Percentiles rank a stretch among this genome's conserved stretches.
phyloP scores from a whole-genome alignment of 1,140 invertebrate species.

The Harlomillsia oculata region DNA sequence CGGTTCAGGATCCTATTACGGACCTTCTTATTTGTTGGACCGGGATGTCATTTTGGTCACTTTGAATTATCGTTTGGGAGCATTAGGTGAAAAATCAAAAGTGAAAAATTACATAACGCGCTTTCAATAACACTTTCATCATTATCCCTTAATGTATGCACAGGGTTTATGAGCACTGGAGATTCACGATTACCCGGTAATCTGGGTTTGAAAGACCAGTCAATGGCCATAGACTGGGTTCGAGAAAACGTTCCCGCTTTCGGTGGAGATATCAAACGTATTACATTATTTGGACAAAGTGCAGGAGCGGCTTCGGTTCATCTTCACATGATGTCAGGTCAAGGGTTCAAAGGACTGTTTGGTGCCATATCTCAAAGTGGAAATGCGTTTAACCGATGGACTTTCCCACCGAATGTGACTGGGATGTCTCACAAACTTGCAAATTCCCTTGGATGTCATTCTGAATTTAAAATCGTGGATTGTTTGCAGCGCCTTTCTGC shows the following conservation, averaged over 20 bases:
- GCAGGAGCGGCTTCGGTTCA: neutral
- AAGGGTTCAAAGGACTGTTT: neutral
- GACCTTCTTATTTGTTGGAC: constrained; percentile 9
- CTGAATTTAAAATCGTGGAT: neutral
- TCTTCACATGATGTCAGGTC: neutral
- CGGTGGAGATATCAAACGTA: neutral
- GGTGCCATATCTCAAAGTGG: neutral
- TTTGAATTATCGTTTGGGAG: constrained; percentile 15
- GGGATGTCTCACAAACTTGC: neutral
- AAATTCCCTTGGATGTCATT: neutral
- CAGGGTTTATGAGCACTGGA: constrained; percentile 3
- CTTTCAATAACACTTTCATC: neutral
- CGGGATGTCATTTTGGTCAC: constrained; percentile 10
- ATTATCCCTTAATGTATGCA: too few species aligned
- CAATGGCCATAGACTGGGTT: too few species aligned
- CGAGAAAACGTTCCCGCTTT: neutral
- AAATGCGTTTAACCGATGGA: neutral
- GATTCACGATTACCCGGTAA: neutral
- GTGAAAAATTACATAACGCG: neutral
- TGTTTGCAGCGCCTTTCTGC: neutral
- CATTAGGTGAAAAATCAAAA: constrained; percentile 1
- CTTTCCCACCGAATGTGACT: neutral
- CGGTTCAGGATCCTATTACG: constrained; percentile 6
- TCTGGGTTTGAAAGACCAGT: too few species aligned
- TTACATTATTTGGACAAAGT: neutral